Conservation (phyloP, 2,888 invertebrate genomes). For the Synergus laeviventris region DNA sequence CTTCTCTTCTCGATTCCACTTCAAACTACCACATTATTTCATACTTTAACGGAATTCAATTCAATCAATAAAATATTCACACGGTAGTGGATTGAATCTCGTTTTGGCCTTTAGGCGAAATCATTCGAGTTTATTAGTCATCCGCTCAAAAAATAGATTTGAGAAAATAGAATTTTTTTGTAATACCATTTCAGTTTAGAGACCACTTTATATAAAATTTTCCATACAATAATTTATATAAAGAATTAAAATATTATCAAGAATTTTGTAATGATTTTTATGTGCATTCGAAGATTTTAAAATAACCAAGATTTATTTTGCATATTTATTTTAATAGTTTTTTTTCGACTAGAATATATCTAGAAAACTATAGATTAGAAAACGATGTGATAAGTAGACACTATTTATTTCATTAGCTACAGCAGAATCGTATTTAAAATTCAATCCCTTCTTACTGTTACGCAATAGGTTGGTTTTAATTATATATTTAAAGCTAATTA, state of each 20-base stretch:
- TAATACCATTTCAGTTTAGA: too few relatives aligned
- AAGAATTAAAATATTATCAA: too few relatives aligned
- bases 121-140: not conserved
- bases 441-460: not conserved
- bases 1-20: conserved; percentile 4
- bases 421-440: not conserved
- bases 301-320: too few relatives aligned
- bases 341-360: too few relatives aligned
- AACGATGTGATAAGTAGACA: not conserved
- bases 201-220: too few relatives aligned
- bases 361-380: not conserved
- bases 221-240: too few relatives aligned
- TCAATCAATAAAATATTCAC: not conserved
- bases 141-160: not conserved
- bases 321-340: too few relatives aligned
- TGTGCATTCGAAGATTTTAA: too few relatives aligned
- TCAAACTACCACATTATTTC: not conserved
- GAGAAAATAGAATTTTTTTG: too few relatives aligned
- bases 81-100: not conserved
- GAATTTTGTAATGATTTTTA: not conserved
- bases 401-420: not conserved
- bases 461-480: not conserved
- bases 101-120: not conserved
- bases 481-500: not conserved
- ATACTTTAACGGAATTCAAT: not conserved